Evolutionary conservation across 2,888 invertebrate species (phyloP), one percentile per base, ranked within the genome.

Genomic region (Chloroclystis v-ata): DNA sequence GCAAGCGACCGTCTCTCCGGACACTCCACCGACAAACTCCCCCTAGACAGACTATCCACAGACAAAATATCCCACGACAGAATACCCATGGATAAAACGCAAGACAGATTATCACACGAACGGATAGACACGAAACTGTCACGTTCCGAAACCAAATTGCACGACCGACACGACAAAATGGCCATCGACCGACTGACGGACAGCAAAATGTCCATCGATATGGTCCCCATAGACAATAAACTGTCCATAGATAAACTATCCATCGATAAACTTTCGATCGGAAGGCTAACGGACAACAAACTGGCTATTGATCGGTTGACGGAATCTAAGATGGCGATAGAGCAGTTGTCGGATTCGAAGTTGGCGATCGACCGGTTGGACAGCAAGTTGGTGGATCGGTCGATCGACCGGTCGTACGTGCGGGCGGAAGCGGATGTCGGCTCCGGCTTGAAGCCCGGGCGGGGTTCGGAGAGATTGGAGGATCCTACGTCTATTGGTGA

Each of bases 351-450:
- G 8, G 60, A 60, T 1, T 59, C 61, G 8, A 61, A 39, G 48
- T 32, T 39, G 47, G 44, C 38, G 45, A 50, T 43, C 12, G 47
- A 46, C 6, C 44, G 49, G 26, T 20, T 50, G 29, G 50, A 50
- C 1, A 46, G 39, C 14, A 57, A 56, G 20, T 47, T 63, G 24
- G 56, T 67, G 32, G 69, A 76, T 54, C 57, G 72, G 43, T 43
- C 38, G 45, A 49, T 44, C 11, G 47, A 46, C 8, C 41, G 50
- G 13, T 20, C 46, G 52, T 84, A 72, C 53, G 74, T 85, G 24
- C 61, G 75, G 16, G 86, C 85, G 0, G 86, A 87, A 53, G 86
- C 86, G 4, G 86, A 86, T 29, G 84, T 86, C 10, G 85, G 85
- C 0, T 81, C 82, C 5, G 84, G 73, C 0, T 43, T 77, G 24